These are phyloP conservation scores for Trematocara marginatum DNA, from an alignment of 2,113 vertebrate genomes.

Conservation along the genomic window DNA sequence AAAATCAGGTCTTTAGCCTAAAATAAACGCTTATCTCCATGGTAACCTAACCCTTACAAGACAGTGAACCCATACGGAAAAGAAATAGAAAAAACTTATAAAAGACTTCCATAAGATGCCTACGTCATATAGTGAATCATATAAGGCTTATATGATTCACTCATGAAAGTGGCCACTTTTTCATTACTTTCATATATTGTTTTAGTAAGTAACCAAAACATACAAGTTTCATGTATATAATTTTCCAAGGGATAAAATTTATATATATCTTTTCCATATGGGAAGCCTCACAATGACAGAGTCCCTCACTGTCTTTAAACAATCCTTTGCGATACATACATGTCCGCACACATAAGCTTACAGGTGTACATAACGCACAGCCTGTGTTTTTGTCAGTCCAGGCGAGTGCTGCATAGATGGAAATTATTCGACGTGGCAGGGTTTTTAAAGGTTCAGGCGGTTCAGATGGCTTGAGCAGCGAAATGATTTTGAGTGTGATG, in stretches of 20 bases:
- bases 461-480: conserved; percentile 2
- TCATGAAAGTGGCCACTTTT: too few relatives aligned
- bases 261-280: too few relatives aligned
- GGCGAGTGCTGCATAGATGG: not conserved
- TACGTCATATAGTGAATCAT: too few relatives aligned
- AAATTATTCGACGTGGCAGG: not conserved
- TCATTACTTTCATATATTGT: too few relatives aligned
- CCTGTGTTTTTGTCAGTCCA: not conserved
- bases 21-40: not conserved
- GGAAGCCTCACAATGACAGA: not conserved
- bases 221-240: too few relatives aligned
- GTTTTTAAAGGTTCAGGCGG: conserved; percentile 10
- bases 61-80: not conserved
- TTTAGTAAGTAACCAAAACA: too few relatives aligned
- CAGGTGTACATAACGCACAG: not conserved
- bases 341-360: not conserved
- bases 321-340: not conserved
- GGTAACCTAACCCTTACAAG: not conserved
- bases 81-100: too few relatives aligned
- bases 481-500: conserved; percentile 13
- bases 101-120: too few relatives aligned
- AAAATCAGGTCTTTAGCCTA: not conserved
- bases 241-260: too few relatives aligned
- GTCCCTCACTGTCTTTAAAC: not conserved
- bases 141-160: too few relatives aligned